These are phyloP conservation scores for Cantharis rufa DNA, from an alignment of 2,888 invertebrate genomes.

Conservation along the genomic window DNA sequence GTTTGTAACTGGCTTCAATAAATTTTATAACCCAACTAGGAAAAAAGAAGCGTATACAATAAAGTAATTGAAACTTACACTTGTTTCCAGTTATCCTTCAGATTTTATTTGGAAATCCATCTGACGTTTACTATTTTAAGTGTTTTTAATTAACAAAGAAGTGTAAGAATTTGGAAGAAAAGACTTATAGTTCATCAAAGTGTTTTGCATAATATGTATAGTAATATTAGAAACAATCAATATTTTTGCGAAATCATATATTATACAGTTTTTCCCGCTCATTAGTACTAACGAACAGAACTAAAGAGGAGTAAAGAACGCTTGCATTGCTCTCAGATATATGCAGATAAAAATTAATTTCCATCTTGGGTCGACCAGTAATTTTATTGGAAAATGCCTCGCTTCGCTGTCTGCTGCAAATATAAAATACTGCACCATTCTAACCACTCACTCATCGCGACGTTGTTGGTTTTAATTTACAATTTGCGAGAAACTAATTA, in stretches of 20 bases:
- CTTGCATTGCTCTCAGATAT: slow-evolving; percentile 40
- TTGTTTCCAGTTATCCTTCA: neutral
- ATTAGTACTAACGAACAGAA: slow-evolving; percentile 22
- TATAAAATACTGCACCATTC: slow-evolving; percentile 44
- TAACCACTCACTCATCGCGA: slow-evolving; percentile 29
- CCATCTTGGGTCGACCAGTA: slow-evolving; percentile 47
- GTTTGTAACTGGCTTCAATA: slow-evolving; percentile 48
- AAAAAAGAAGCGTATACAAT: neutral
- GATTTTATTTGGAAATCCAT: neutral
- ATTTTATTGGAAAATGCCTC: slow-evolving; percentile 47
- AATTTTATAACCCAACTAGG: slow-evolving; percentile 40
- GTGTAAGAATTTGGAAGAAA: too few relatives aligned
- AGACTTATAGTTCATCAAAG: too few relatives aligned
- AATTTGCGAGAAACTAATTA: slow-evolving; percentile 38
- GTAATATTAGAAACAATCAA: neutral
- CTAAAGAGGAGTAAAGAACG: slow-evolving; percentile 32
- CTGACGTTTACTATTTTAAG: too few relatives aligned
- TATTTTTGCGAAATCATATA: neutral
- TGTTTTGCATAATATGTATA: too few relatives aligned
- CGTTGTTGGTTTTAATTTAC: slow-evolving; percentile 38
- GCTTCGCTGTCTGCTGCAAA: slow-evolving; percentile 44
- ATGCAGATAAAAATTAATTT: slow-evolving; percentile 50
- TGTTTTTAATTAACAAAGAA: too few relatives aligned
- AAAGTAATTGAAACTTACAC: slow-evolving; percentile 1
- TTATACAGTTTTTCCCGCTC: slow-evolving; percentile 21